Evolutionary conservation across 2,797 vertebrate species (phyloP).

Genomic region (Parauchenoglanis punctatus): DNA sequence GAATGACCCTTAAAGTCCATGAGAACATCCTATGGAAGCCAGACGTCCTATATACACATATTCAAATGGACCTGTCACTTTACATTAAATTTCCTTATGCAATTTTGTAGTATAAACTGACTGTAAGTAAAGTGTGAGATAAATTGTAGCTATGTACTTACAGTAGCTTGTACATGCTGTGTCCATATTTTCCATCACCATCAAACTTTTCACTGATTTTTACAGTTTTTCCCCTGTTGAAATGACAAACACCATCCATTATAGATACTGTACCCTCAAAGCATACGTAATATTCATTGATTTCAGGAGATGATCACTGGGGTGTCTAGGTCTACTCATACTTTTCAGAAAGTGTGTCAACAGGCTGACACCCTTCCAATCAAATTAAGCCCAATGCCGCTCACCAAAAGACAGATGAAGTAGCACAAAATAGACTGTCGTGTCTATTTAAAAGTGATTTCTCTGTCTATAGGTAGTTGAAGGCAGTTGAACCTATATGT

Average conservation of each 20-base stretch:
- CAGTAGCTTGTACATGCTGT: background rate
- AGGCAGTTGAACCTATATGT: conserved; percentile 55
- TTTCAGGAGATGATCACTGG: background rate
- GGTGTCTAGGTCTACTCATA: background rate
- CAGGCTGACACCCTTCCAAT: background rate
- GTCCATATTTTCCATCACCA: background rate
- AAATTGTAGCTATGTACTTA: background rate
- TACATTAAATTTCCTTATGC: conserved; percentile 46
- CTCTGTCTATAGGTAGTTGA: conserved; percentile 55
- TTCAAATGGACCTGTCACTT: conserved; percentile 36
- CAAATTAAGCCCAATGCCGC: background rate
- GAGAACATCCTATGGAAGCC: background rate
- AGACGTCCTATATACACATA: conserved; percentile 6
- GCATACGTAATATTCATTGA: background rate
- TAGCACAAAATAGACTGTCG: background rate
- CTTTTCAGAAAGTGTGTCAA: background rate
- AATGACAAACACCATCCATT: background rate
- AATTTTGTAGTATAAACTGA: conserved; percentile 14
- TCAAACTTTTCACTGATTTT: background rate
- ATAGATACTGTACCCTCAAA: background rate
- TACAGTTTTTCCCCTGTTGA: background rate
- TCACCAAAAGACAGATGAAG: background rate
- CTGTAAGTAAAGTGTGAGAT: background rate
- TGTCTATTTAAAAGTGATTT: conserved; percentile 47
- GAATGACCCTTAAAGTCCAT: conserved; percentile 7